Conservation (phyloP, 1,140 invertebrate genomes). For the Archegozetes longisetosus region DNA sequence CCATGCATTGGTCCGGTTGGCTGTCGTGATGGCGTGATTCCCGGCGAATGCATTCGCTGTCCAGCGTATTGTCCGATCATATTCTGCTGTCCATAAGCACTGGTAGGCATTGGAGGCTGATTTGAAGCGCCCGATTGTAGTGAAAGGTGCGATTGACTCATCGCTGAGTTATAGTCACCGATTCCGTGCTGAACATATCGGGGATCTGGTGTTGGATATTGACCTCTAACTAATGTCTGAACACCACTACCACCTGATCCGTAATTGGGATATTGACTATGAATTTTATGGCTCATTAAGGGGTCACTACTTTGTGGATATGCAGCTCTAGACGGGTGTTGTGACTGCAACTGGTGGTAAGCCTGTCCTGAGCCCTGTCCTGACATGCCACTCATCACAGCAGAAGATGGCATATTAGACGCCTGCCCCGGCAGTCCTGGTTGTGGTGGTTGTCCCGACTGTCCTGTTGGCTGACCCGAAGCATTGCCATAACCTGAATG, state of each 20-base stretch:
- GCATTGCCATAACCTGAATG: constrained; percentile 11
- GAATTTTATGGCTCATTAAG: constrained; percentile 10
- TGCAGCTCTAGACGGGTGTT: not conserved
- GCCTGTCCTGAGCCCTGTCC: constrained; percentile 2
- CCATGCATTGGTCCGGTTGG: constrained; percentile 3
- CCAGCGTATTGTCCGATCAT: constrained; percentile 12
- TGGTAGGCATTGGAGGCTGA: not conserved
- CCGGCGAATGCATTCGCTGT: constrained; percentile 13
- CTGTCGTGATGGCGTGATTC: not conserved
- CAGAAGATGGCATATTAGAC: constrained; percentile 1
- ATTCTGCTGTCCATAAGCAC: constrained; percentile 1
- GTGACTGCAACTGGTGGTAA: constrained; percentile 9
- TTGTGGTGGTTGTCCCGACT: constrained; percentile 7
- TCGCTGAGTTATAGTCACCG: not conserved
- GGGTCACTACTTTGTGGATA: constrained; percentile 9
- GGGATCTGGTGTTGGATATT: constrained; percentile 5
- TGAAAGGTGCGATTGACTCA: constrained; percentile 4
- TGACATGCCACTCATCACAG: not conserved
- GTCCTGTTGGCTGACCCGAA: not conserved
- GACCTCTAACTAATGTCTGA: constrained; percentile 7
- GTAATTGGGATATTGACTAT: constrained; percentile 7
- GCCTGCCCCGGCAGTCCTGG: not conserved
- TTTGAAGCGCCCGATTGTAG: not conserved
- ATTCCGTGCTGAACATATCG: not conserved
- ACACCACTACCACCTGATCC: not conserved